These are phyloP conservation scores for Catostylus mosaicus DNA, from an alignment of 30 jellyfish, hydroid and myxozoan genomes.

Conservation along the genomic window DNA sequence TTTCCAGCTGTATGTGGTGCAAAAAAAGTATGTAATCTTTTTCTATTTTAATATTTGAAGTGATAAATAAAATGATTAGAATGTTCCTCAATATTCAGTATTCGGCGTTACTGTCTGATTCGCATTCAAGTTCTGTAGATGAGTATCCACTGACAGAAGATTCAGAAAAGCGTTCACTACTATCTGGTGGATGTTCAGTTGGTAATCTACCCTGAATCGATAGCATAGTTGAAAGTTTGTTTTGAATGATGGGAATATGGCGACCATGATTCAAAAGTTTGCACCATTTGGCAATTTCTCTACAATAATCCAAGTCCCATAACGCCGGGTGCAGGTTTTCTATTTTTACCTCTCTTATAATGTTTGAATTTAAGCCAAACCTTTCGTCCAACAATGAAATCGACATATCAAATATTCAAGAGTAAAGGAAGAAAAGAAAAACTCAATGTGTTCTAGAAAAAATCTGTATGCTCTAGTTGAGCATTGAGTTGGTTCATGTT, in stretches of 20 bases:
- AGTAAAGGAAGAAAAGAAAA: no score
- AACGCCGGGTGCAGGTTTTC: slow-evolving; percentile 65
- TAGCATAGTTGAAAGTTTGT: slow-evolving; percentile 11
- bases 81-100: slow-evolving; percentile 8
- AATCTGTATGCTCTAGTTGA: no score
- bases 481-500: no score
- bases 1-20: no score
- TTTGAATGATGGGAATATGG: slow-evolving; percentile 7
- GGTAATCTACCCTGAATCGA: not conserved
- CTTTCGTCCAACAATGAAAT: slow-evolving; percentile 25
- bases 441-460: no score
- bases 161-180: not conserved
- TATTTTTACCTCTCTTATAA: slow-evolving; percentile 47
- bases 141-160: not conserved
- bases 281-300: slow-evolving; percentile 50
- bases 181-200: not conserved
- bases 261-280: slow-evolving; percentile 41
- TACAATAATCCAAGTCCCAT: slow-evolving; percentile 36
- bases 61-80: not conserved
- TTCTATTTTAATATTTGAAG: no score
- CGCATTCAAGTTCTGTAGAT: slow-evolving; percentile 3
- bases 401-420: slow-evolving; percentile 37
- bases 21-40: no score
- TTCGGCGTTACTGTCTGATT: slow-evolving; percentile 9
- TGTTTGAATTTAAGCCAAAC: slow-evolving; percentile 57